Conservation (phyloP, 2,797 vertebrate species). For the Peromyscus aztecus region DNA sequence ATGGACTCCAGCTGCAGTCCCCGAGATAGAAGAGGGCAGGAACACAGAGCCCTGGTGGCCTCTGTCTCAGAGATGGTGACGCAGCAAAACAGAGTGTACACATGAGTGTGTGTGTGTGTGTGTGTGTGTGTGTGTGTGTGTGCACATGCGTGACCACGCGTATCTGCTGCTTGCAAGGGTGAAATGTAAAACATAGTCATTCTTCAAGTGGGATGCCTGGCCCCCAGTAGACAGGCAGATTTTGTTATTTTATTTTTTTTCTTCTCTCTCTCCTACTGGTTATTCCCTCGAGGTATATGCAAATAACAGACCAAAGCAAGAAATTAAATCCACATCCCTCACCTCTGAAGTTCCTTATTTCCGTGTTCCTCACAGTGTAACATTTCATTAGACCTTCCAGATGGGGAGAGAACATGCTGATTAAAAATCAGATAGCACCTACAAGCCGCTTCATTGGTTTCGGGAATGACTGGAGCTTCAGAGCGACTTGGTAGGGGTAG, state of each 20-base stretch:
- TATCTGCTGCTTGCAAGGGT: not conserved
- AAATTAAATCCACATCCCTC: conserved; percentile 69
- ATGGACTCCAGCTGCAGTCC: not conserved
- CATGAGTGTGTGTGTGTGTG: not conserved
- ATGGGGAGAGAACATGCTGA: conserved; percentile 71
- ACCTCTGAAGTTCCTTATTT: conserved; percentile 53
- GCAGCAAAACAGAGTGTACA: not conserved
- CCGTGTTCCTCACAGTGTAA: not conserved
- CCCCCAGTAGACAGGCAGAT: not conserved
- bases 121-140: not conserved
- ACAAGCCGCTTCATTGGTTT: conserved; percentile 74
- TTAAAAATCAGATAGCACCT: conserved; percentile 59
- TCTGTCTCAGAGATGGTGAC: not conserved
- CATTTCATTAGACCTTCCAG: conserved; percentile 79
- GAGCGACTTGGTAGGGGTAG: conserved; percentile 67
- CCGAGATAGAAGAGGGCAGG: not conserved
- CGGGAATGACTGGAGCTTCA: conserved; percentile 70
- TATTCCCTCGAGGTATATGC: conserved; percentile 71
- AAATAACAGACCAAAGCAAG: conserved; percentile 74
- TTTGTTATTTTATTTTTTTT: not conserved
- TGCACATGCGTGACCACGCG: not conserved
- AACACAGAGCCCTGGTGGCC: not conserved
- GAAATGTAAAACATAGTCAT: not conserved
- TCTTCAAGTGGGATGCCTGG: not conserved
- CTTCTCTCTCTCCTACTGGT: conserved; percentile 26